Base-by-base conservation (phyloP, 1,140 invertebrate genomes). In the Drosophila sechellia region DNA sequence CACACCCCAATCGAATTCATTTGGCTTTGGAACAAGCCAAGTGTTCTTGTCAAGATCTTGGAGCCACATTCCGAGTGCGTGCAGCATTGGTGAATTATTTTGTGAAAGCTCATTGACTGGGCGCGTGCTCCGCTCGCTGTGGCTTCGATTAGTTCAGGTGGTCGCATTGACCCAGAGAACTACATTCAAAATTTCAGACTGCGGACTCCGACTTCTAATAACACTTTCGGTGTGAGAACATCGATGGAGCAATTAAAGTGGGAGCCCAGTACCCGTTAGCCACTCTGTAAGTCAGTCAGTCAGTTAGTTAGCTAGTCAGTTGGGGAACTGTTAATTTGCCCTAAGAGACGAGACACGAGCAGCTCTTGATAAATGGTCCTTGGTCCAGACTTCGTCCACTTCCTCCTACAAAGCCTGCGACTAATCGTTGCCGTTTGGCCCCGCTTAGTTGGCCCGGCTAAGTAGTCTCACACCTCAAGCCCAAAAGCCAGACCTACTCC, bases 151-250 rank as follows among this genome's bases (percentile, higher is more conserved):
- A 79, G 84, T 89, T 83, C 75, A 77, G 84, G 83, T 83, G 57
- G 43, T 87, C 84, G 84, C 68, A 87, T 87, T 87, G 84, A 83
- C 84, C 84, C 79, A 87, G 57, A 87, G 84, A 87, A 89, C 84
- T 87, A 87, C 79, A 81, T 87, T 83, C 43, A 35, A 25, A 45
- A 37, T 11, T 15, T 42, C 11, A 10, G 52, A 48, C 37, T 45
- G 50, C 49, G 35, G 42, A 34, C 8, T 34, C 8, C 10, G 71
- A 45, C 64, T 70, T 55, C 60, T 66, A 59, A 58, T 65, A 74
- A 58, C 57, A 68, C 61, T 68, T 71, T 42, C 31, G 49, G 31
- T 35, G 49, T 52, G 49, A 15, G 31, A 35, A 31, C 42, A 17
- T 74, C 79, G 69, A 75, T 78, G 69, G 70, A 81, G 75, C 76